A percentile compares a stretch with the other conserved stretches of the same genome.
phyloP scores from a whole-genome alignment of 2,888 invertebrate species.

The Alviniconcha strummeri region DNA sequence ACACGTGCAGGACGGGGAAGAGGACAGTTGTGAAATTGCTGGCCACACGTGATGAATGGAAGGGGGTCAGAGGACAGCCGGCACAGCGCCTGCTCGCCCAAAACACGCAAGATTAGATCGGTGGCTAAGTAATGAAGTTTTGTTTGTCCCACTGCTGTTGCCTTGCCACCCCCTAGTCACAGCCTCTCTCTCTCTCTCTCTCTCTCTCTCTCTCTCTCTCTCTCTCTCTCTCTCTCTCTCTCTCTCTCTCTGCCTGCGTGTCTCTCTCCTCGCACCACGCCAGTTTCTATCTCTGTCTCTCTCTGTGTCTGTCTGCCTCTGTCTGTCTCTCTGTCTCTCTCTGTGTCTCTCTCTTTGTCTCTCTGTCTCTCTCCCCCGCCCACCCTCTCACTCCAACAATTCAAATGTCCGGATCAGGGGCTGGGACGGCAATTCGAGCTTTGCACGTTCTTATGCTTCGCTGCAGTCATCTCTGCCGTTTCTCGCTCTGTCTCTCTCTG shows the following conservation, averaged over 20 bases:
- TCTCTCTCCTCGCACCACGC: neutral
- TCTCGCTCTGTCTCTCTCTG: too few species aligned
- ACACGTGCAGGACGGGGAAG: slow-evolving; percentile 38
- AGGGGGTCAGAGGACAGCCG: slow-evolving; percentile 33
- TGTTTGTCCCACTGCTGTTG: slow-evolving; percentile 28
- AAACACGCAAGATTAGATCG: slow-evolving; percentile 40
- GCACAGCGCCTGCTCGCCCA: slow-evolving; percentile 37
- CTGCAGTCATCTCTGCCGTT: too few species aligned
- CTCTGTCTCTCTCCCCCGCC: neutral
- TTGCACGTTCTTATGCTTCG: too few species aligned
- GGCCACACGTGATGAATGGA: slow-evolving; percentile 39
- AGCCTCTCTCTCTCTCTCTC: neutral
- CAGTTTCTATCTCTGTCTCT: neutral
- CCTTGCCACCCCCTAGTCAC: slow-evolving; percentile 7
- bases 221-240: neutral
- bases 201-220: neutral
- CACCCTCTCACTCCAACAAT: neutral
- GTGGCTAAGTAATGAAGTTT: slow-evolving; percentile 41
- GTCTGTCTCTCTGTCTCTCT: too few species aligned
- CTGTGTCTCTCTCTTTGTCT: too few species aligned
- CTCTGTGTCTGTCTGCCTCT: neutral
- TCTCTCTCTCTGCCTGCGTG: neutral
- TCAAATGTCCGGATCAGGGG: too few species aligned
- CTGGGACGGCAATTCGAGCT: too few species aligned
- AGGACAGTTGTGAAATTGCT: slow-evolving; percentile 41